phyloP scores from a whole-genome alignment of 2,113 vertebrate genomes.

The Nycticebus coucang region DNA sequence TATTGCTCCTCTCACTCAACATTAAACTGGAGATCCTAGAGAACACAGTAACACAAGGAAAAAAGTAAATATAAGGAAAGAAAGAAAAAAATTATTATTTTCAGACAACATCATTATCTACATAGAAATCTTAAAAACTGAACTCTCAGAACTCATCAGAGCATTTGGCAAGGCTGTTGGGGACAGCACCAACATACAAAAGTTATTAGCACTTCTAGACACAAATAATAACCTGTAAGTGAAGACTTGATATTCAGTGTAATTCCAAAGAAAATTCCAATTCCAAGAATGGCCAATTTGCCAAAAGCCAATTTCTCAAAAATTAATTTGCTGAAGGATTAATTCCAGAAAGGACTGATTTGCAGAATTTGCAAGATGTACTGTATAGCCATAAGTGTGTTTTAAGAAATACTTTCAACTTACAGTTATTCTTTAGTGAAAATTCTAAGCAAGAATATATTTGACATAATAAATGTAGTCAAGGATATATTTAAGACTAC shows the following conservation, averaged over 20 bases:
- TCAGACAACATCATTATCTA: slow-evolving; percentile 12
- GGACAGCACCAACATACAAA: background rate
- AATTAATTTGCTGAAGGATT: slow-evolving; percentile 32
- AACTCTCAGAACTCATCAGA: background rate
- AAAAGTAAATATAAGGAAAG: background rate
- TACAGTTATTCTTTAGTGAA: background rate
- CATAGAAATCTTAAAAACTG: slow-evolving; percentile 11
- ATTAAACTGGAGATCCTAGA: background rate
- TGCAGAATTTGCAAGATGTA: background rate
- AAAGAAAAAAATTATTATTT: slow-evolving; percentile 22
- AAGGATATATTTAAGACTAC: background rate
- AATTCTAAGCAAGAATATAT: slow-evolving; percentile 22
- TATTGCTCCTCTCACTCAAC: background rate
- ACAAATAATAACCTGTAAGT: background rate
- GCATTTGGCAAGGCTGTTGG: background rate
- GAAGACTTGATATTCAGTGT: background rate
- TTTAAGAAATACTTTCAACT: slow-evolving; percentile 1
- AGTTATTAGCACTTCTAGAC: slow-evolving; percentile 31
- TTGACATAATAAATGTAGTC: background rate
- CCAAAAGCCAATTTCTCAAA: slow-evolving; percentile 26
- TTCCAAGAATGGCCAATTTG: background rate
- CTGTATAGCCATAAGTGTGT: background rate
- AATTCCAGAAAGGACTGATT: slow-evolving; percentile 44
- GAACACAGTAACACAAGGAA: background rate
- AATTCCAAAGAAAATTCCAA: slow-evolving; percentile 11